These are phyloP conservation scores for Coccyzus lansbergi DNA, from an alignment of 2,797 vertebrate genomes.

Conservation along the genomic window DNA sequence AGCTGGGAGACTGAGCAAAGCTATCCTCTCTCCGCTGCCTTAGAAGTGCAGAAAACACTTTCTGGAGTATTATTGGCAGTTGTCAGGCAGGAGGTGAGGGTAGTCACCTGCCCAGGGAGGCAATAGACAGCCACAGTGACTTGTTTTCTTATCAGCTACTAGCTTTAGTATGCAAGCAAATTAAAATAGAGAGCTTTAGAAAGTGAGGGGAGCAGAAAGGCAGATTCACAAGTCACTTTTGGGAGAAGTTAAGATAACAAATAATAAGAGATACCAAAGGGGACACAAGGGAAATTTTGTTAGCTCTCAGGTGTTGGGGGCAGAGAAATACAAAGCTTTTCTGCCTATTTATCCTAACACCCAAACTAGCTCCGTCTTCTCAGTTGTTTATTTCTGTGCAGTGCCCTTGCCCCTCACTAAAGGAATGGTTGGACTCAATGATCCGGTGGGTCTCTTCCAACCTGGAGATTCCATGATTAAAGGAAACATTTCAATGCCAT, in stretches of 20 bases:
- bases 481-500: background rate
- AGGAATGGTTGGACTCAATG: no score
- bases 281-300: background rate
- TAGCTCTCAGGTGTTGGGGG: background rate
- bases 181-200: background rate
- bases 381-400: background rate
- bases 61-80: background rate
- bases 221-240: background rate
- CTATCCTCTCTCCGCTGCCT: background rate
- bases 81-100: constrained; percentile 4
- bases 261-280: background rate
- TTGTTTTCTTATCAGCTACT: constrained; percentile 1
- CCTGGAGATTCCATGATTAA: no score
- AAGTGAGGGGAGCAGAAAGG: background rate
- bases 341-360: background rate
- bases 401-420: background rate
- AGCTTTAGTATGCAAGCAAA: background rate
- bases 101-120: background rate
- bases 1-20: background rate
- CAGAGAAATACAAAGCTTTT: background rate
- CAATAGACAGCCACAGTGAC: background rate
- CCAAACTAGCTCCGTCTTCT: background rate
- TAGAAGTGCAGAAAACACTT: background rate
- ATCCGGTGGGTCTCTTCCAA: no score
- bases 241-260: constrained; percentile 15